Percentiles rank a stretch among this genome's conserved stretches.
Conservation (phyloP, 2,888 invertebrate species). For the Myopa tessellatipennis region DNA sequence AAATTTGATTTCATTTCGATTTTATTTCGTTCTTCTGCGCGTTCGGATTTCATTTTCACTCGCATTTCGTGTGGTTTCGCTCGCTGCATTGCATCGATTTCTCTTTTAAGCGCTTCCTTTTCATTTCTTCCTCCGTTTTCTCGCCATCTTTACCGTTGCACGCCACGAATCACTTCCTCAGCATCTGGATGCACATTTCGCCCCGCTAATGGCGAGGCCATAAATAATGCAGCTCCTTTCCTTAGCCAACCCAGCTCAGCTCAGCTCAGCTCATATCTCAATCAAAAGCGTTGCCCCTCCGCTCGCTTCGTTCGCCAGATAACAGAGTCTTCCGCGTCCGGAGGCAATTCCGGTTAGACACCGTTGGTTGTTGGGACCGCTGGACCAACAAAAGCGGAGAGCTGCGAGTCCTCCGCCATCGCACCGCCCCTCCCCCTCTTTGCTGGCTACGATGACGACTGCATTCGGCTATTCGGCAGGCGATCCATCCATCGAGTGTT, state of each 20-base stretch:
- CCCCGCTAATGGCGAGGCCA: constrained; percentile 22
- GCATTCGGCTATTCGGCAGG: neutral
- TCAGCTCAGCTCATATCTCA: neutral
- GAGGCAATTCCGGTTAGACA: constrained; percentile 39
- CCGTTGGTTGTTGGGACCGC: constrained; percentile 22
- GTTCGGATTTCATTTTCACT: neutral
- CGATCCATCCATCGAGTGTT: neutral
- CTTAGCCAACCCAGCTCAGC: neutral
- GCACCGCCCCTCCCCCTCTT: neutral
- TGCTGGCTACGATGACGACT: no score
- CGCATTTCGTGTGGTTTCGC: neutral
- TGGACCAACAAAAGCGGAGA: neutral
- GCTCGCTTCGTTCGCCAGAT: neutral
- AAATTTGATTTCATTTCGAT: neutral
- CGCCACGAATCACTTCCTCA: constrained; percentile 15
- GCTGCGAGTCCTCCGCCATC: neutral
- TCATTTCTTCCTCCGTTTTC: neutral
- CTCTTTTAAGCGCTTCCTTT: constrained; percentile 11
- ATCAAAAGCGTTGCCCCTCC: constrained; percentile 2
- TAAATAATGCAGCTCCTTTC: constrained; percentile 40
- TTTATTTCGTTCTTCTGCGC: neutral
- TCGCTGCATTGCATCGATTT: neutral
- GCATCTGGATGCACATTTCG: constrained; percentile 23
- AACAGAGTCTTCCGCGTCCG: constrained; percentile 41
- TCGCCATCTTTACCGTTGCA: constrained; percentile 15